Evolutionary conservation across 2,113 vertebrate genomes (phyloP), one percentile per base, ranked within the genome.

Genomic region (Microtus ochrogaster): DNA sequence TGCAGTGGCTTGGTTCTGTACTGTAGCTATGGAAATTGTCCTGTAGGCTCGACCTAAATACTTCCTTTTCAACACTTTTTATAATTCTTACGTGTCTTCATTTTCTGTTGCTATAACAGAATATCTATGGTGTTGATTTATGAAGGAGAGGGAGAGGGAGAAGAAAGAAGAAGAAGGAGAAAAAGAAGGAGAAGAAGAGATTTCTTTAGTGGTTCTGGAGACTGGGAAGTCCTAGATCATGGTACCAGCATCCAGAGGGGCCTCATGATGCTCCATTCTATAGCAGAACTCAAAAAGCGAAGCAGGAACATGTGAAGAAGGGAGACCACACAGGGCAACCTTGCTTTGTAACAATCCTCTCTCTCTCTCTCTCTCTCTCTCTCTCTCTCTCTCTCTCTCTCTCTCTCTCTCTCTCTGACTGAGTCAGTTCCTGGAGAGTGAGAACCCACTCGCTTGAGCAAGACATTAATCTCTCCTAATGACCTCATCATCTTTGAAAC

Each of bases 11-110:
- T 63, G 33, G 78, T 39, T 89, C 86, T 92, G 39, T 44, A n/a
- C 36, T 24, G 33, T 91, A 70, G 13, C 79, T 95, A 79, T 89
- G 17, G 70, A 96, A 66, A 65, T 52, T 61, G 36, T 76, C 89
- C 86, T 91, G 52, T 73, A 73, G 74, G 1, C 47, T 92, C 73
- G 76, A 36, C 17, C 36, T 86, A 22, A 82, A 89, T 3, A 47
- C 55, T 79, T 91, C 66, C 52, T 89, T 52, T 90, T 91, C 39
- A 58, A 49, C 8, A 28, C 30, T n/a, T n/a, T 77, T 89, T 90
- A 33, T 0, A 61, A 76, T 91, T 83, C 90, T 91, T 68, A 36
- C 26, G 3, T 36, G 30, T 28, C 24, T 33, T 68, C 21, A 5
- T 55, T 63, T 49, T 8, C 41, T 28, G 28, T 63, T 63, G 44